These are phyloP conservation scores for Chrysocyon brachyurus DNA, from an alignment of 2,797 vertebrate genomes.

Conservation along the genomic window DNA sequence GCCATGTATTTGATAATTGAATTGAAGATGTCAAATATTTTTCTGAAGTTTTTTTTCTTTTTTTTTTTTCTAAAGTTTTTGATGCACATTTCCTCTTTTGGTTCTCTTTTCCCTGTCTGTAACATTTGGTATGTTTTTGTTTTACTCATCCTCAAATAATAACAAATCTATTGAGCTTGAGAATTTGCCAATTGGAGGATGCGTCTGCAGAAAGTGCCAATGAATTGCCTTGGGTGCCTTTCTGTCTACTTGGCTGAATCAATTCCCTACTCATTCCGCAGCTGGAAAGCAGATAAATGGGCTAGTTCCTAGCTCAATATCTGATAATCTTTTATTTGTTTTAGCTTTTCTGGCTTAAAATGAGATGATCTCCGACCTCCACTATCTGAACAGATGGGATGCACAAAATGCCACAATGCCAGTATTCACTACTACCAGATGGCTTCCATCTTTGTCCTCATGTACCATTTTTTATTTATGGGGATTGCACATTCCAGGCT, in stretches of 20 bases:
- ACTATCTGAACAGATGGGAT: neutral
- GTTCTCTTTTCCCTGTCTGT: neutral
- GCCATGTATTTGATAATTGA: neutral
- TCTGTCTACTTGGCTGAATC: constrained; percentile 46
- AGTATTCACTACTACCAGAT: neutral
- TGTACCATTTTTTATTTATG: neutral
- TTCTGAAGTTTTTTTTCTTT: neutral
- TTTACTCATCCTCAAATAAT: constrained; percentile 21
- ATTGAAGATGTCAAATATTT: neutral
- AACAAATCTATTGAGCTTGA: constrained; percentile 16
- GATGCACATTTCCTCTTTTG: neutral
- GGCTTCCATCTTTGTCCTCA: neutral
- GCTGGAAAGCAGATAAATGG: neutral
- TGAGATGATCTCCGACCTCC: neutral
- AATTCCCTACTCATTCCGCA: neutral
- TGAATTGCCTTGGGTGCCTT: neutral
- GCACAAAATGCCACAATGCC: neutral
- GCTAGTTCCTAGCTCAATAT: neutral
- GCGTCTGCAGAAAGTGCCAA: neutral
- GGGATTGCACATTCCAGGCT: neutral
- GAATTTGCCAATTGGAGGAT: neutral
- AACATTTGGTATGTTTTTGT: constrained; percentile 49
- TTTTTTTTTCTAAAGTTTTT: neutral
- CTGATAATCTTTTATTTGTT: neutral
- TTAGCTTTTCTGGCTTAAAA: constrained; percentile 20